Conservation (phyloP, 2,888 invertebrate genomes). For the Noctua comes region DNA sequence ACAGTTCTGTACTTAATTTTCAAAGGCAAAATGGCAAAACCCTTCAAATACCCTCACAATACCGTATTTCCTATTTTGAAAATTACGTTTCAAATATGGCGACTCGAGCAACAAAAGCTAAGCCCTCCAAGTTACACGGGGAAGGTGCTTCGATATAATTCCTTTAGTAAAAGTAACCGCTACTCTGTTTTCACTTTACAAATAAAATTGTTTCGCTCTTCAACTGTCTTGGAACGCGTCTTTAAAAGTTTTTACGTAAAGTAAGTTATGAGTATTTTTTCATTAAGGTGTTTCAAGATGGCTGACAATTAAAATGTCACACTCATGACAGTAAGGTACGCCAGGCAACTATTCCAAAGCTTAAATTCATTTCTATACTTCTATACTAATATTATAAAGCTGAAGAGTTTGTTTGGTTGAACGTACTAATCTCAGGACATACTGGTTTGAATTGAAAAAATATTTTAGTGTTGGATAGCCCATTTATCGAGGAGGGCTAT, state of each 20-base stretch:
- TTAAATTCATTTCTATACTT: not conserved
- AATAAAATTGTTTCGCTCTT: conserved; percentile 45
- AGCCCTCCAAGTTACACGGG: conserved; percentile 29
- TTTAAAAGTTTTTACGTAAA: conserved; percentile 27
- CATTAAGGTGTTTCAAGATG: not conserved
- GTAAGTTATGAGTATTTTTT: conserved; percentile 31
- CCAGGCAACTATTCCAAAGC: not conserved
- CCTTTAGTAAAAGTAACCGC: conserved; percentile 35
- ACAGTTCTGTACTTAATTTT: not conserved
- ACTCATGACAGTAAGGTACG: no score
- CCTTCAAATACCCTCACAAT: conserved; percentile 7
- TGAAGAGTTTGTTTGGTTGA: no score
- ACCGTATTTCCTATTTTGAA: conserved; percentile 38
- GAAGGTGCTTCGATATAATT: conserved; percentile 47
- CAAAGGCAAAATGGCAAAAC: conserved; percentile 1
- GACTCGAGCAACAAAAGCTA: conserved; percentile 45
- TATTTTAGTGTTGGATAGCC: no score
- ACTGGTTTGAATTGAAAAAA: no score
- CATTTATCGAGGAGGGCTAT: no score
- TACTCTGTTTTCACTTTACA: conserved; percentile 41
- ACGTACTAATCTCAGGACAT: no score
- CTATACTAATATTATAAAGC: no score
- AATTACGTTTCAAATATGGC: conserved; percentile 35
- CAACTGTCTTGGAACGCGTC: conserved; percentile 20
- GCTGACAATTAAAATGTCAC: no score